These are phyloP conservation scores for Heteropelma amictum DNA, from an alignment of 2,888 invertebrate genomes.

Conservation along the genomic window DNA sequence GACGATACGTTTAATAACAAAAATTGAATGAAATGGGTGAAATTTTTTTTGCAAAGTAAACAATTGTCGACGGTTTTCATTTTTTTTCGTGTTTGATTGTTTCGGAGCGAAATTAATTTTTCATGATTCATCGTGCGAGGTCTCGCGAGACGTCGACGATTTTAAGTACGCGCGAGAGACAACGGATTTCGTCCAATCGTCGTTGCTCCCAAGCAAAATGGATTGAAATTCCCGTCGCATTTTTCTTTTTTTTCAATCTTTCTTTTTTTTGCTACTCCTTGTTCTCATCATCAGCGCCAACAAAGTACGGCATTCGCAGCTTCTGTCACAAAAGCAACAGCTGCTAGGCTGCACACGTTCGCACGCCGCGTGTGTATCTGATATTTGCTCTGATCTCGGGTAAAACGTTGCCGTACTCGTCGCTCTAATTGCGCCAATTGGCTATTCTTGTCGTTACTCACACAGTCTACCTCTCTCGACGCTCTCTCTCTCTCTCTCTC, in stretches of 20 bases:
- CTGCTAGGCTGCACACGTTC: constrained; percentile 59
- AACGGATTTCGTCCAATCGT: constrained; percentile 4
- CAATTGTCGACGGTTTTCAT: no score
- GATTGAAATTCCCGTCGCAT: constrained; percentile 20
- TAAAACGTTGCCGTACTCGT: constrained; percentile 54
- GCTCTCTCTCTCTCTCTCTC: constrained; percentile 17
- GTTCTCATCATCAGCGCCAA: constrained; percentile 46
- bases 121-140: no score
- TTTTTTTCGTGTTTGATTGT: no score
- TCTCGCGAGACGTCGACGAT: no score
- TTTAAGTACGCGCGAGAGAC: background rate
- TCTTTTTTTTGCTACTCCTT: background rate
- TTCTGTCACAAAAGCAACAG: constrained; percentile 29
- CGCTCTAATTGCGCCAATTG: constrained; percentile 70
- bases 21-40: no score
- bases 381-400: constrained; percentile 55
- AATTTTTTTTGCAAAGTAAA: no score
- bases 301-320: constrained; percentile 40
- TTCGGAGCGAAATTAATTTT: no score
- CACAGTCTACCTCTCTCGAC: background rate
- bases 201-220: constrained; percentile 23
- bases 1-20: no score
- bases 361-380: constrained; percentile 55
- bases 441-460: constrained; percentile 51
- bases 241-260: constrained; percentile 1